These are phyloP conservation scores for Gymnosoma rotundatum DNA, from an alignment of 2,888 invertebrate genomes.

Conservation along the genomic window DNA sequence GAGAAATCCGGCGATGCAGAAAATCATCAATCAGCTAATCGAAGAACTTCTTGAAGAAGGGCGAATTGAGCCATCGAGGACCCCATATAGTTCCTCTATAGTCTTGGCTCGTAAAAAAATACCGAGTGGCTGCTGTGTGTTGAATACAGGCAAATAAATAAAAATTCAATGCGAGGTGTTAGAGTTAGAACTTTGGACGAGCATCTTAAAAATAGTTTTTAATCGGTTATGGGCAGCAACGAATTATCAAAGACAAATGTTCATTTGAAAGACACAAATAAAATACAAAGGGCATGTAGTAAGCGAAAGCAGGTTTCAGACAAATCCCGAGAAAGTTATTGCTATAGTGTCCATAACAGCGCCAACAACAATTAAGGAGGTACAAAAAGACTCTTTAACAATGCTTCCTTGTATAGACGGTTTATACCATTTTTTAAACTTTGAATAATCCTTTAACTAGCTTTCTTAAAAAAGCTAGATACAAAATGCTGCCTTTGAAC, in stretches of 20 bases:
- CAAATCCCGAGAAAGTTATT: conserved; percentile 43
- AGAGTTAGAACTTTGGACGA: conserved; percentile 31
- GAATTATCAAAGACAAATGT: conserved; percentile 48
- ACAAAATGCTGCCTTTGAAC: conserved; percentile 15
- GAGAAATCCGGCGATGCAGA: no score
- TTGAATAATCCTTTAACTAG: conserved; percentile 18
- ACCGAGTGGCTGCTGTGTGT: conserved; percentile 37
- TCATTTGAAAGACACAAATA: no score
- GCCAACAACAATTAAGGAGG: conserved; percentile 5
- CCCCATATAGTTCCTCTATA: conserved; percentile 39
- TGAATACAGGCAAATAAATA: no score
- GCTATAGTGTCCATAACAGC: conserved; percentile 4
- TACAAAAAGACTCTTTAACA: conserved; percentile 9
- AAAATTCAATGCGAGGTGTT: conserved; percentile 10
- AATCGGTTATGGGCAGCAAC: conserved; percentile 14
- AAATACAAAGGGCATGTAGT: conserved; percentile 51
- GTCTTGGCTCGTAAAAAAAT: conserved; percentile 31
- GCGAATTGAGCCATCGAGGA: conserved; percentile 33
- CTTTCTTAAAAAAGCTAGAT: neutral
- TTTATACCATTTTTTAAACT: conserved; percentile 6
- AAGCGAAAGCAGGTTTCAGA: conserved; percentile 41
- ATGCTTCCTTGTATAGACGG: conserved; percentile 28
- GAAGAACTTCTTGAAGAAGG: conserved; percentile 20
- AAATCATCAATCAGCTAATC: conserved; percentile 18
- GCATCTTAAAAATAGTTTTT: conserved; percentile 39